A percentile compares a stretch with the other conserved stretches of the same genome.
phyloP scores from a whole-genome alignment of 1,140 invertebrate genomes.

The Pomacea maculata region DNA sequence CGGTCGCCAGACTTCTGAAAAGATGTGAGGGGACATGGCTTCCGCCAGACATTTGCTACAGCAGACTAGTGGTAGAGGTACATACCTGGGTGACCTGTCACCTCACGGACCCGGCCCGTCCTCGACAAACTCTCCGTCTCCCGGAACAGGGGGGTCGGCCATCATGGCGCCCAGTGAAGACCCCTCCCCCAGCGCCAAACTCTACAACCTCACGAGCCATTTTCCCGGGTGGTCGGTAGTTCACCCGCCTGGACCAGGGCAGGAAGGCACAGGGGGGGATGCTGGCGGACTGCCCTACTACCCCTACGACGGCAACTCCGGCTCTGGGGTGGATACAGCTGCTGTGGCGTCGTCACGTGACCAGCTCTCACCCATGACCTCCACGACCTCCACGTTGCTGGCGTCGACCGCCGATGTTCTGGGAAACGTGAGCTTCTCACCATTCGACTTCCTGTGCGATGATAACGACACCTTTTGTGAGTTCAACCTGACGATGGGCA shows the following conservation, averaged over 20 bases:
- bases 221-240: too few species aligned
- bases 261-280: neutral
- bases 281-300: slow-evolving; percentile 13
- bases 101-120: neutral
- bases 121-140: neutral
- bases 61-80: slow-evolving; percentile 20
- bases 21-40: slow-evolving; percentile 1
- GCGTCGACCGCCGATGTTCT: neutral
- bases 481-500: slow-evolving; percentile 16
- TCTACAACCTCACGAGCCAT: neutral
- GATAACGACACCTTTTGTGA: slow-evolving; percentile 6
- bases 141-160: too few species aligned
- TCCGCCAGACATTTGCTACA: neutral
- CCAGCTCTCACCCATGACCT: neutral
- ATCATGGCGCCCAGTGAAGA: neutral
- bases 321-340: neutral
- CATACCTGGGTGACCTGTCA: slow-evolving; percentile 15
- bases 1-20: neutral
- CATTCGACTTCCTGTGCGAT: slow-evolving; percentile 13
- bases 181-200: neutral
- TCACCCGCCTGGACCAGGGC: neutral
- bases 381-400: slow-evolving; percentile 5
- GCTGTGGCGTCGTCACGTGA: neutral
- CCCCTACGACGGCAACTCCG: neutral
- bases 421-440: neutral